These are phyloP conservation scores for Caenorhabditis brenneri DNA, from an alignment of 1,140 invertebrate species.

Conservation along the genomic window DNA sequence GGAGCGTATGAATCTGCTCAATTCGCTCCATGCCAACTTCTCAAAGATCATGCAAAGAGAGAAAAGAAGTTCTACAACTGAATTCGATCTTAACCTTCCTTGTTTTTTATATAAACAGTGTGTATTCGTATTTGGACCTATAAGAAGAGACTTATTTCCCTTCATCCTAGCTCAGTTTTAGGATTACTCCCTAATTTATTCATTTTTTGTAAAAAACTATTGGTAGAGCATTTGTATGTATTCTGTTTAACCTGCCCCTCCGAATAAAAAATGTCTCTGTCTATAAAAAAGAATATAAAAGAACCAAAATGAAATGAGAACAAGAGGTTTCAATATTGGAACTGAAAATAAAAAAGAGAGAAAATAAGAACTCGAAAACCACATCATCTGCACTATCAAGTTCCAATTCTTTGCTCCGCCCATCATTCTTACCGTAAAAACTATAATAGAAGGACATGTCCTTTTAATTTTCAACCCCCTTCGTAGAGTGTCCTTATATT, in stretches of 20 bases:
- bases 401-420: conserved; percentile 12
- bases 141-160: not conserved
- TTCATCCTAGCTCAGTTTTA: not conserved
- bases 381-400: not conserved
- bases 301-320: too few relatives aligned
- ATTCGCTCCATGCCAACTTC: conserved; percentile 88
- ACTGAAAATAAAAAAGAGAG: too few relatives aligned
- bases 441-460: too few relatives aligned
- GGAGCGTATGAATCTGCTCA: conserved; percentile 81
- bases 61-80: conserved; percentile 76
- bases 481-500: too few relatives aligned
- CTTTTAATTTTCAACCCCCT: too few relatives aligned
- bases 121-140: conserved; percentile 28
- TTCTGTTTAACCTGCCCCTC: not conserved
- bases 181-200: not conserved
- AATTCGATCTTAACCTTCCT: not conserved
- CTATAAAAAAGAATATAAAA: too few relatives aligned
- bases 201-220: conserved; percentile 25
- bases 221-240: conserved; percentile 23
- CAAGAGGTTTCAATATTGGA: too few relatives aligned
- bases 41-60: conserved; percentile 87
- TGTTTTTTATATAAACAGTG: not conserved
- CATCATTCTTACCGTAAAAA: too few relatives aligned
- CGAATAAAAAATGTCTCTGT: not conserved
- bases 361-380: not conserved